Conservation (phyloP, 2,888 invertebrate species). For the Lycaena phlaeas region DNA sequence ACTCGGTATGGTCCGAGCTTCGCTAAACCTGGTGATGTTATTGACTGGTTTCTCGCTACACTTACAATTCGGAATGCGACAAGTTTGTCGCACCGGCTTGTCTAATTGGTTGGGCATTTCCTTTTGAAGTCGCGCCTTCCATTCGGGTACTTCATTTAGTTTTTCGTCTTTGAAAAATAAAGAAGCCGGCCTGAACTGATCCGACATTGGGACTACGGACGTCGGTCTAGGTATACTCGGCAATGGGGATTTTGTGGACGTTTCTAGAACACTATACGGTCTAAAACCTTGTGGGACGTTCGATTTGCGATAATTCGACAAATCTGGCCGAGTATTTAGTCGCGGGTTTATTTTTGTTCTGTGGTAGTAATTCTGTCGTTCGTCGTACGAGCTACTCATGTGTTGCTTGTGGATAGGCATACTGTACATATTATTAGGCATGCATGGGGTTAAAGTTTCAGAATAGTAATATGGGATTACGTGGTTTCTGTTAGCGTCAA, state of each 20-base stretch:
- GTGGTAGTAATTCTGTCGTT: slow-evolving; percentile 42
- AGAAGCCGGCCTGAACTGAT: slow-evolving; percentile 59
- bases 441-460: slow-evolving; percentile 56
- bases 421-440: slow-evolving; percentile 54
- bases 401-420: slow-evolving; percentile 45
- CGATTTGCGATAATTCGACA: slow-evolving; percentile 37
- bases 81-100: slow-evolving; percentile 46
- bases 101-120: slow-evolving; percentile 47
- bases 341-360: slow-evolving; percentile 38
- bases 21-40: slow-evolving; percentile 40
- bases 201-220: slow-evolving; percentile 58
- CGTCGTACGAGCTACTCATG: slow-evolving; percentile 48
- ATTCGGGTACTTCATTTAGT: slow-evolving; percentile 48
- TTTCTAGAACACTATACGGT: slow-evolving; percentile 62
- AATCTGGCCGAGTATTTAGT: slow-evolving; percentile 37
- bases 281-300: slow-evolving; percentile 45
- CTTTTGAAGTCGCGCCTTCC: slow-evolving; percentile 54
- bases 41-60: slow-evolving; percentile 40
- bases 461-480: slow-evolving; percentile 66
- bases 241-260: slow-evolving; percentile 39
- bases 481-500: slow-evolving; percentile 73
- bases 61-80: slow-evolving; percentile 61
- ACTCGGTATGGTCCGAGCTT: slow-evolving; percentile 46
- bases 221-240: slow-evolving; percentile 46
- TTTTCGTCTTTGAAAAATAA: slow-evolving; percentile 46